Conservation (phyloP, 2,113 vertebrate species). For the Nestor notabilis region DNA sequence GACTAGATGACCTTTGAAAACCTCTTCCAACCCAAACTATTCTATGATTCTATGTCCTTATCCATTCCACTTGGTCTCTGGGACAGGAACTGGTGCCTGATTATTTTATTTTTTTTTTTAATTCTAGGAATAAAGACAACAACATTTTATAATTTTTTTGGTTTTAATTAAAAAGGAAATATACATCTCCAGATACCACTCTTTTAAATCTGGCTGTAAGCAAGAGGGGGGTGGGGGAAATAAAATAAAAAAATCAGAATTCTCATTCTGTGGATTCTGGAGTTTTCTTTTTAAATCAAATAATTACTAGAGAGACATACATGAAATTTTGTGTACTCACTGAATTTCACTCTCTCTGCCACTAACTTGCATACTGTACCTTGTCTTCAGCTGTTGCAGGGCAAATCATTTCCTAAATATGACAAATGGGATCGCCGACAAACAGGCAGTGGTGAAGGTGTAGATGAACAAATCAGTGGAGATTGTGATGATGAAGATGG, state of each 20-base stretch:
- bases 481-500: constrained; percentile 91
- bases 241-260: background rate
- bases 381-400: constrained; percentile 79
- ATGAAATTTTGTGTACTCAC: background rate
- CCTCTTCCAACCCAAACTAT: background rate
- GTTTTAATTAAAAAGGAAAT: background rate
- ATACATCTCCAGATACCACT: background rate
- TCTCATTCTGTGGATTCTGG: background rate
- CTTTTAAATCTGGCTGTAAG: background rate
- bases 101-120: background rate
- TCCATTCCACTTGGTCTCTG: background rate
- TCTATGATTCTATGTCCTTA: background rate
- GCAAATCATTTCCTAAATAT: constrained; percentile 80
- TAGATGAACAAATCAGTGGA: constrained; percentile 78
- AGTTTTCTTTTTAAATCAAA: background rate
- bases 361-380: background rate
- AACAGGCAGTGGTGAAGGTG: constrained; percentile 79
- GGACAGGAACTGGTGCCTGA: background rate
- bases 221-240: fast-evolving
- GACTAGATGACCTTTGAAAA: background rate
- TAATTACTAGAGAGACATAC: background rate
- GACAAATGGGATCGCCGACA: constrained; percentile 78
- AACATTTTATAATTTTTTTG: background rate
- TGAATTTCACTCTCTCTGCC: background rate
- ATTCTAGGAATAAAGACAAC: background rate